phyloP scores from a whole-genome alignment of 2,888 invertebrate species.

The Candidula unifasciata region DNA sequence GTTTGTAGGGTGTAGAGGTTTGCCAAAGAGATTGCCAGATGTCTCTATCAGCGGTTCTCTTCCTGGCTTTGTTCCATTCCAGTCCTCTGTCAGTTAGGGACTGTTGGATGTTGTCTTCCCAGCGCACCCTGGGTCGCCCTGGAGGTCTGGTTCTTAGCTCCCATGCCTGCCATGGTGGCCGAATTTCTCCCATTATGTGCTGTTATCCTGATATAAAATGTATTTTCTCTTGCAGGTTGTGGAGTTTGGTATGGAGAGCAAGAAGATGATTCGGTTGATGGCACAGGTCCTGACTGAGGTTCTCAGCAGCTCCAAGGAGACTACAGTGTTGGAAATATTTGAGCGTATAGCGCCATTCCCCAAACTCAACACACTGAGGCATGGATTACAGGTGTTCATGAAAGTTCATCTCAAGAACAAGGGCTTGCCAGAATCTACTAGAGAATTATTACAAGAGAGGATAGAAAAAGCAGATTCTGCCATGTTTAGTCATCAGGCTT shows the following conservation, averaged over 20 bases:
- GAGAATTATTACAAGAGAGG: constrained; percentile 23
- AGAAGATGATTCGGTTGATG: constrained; percentile 87
- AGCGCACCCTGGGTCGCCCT: too few species aligned
- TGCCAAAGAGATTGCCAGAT: too few species aligned
- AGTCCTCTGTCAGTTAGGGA: too few species aligned
- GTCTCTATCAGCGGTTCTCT: too few species aligned
- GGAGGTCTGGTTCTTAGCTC: too few species aligned
- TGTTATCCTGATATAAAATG: too few species aligned
- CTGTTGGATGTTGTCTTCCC: too few species aligned
- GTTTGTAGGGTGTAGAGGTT: too few species aligned
- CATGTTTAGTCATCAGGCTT: constrained; percentile 53
- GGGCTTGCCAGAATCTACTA: neutral
- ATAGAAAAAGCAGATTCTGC: constrained; percentile 49
- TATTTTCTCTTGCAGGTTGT: constrained; percentile 82
- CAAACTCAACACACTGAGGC: constrained; percentile 86
- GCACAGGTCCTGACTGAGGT: constrained; percentile 87
- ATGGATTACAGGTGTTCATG: constrained; percentile 90
- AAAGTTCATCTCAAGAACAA: constrained; percentile 41
- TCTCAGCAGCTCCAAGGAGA: constrained; percentile 83
- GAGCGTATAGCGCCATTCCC: constrained; percentile 85
- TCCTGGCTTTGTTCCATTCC: too few species aligned
- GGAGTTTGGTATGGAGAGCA: constrained; percentile 90
- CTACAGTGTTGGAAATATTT: constrained; percentile 84
- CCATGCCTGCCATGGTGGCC: too few species aligned
- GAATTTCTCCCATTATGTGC: too few species aligned